Evolutionary conservation across 2,797 vertebrate species (phyloP).

Genomic region (Sebastes vulpes): DNA sequence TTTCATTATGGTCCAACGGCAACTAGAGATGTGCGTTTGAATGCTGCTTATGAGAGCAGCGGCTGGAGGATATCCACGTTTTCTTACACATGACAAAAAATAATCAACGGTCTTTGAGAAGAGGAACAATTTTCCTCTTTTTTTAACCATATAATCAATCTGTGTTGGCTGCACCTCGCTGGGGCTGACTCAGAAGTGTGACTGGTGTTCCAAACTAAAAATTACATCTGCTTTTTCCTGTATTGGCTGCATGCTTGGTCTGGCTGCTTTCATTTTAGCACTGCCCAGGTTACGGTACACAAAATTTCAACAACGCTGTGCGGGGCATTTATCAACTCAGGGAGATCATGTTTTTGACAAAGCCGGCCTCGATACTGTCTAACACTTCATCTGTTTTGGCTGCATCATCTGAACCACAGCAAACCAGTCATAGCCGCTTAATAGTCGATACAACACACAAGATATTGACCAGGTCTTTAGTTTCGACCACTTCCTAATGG

Average conservation of each 20-base stretch:
- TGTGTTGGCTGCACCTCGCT: not conserved
- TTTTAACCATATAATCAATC: not conserved
- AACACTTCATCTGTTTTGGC: constrained; percentile 15
- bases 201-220: not conserved
- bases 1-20: constrained; percentile 1
- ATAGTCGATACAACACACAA: constrained; percentile 43
- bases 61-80: constrained; percentile 12
- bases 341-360: constrained; percentile 1
- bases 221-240: not conserved
- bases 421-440: constrained; percentile 23
- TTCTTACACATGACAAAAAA: constrained; percentile 23
- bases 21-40: not conserved
- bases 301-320: not conserved
- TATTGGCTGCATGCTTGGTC: not conserved
- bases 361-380: constrained; percentile 5
- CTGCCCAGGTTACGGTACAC: not conserved
- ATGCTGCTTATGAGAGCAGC: not conserved
- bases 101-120: constrained; percentile 7
- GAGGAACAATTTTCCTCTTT: not conserved
- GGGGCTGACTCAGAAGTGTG: not conserved
- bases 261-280: not conserved
- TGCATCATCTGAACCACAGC: constrained; percentile 19
- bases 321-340: not conserved
- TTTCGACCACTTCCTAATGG: constrained; percentile 56
- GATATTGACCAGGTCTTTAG: constrained; percentile 68